Evolutionary conservation across 1,140 invertebrate species (phyloP), one percentile per base, ranked within the genome.

Genomic region (Scaptomyza pallida): DNA sequence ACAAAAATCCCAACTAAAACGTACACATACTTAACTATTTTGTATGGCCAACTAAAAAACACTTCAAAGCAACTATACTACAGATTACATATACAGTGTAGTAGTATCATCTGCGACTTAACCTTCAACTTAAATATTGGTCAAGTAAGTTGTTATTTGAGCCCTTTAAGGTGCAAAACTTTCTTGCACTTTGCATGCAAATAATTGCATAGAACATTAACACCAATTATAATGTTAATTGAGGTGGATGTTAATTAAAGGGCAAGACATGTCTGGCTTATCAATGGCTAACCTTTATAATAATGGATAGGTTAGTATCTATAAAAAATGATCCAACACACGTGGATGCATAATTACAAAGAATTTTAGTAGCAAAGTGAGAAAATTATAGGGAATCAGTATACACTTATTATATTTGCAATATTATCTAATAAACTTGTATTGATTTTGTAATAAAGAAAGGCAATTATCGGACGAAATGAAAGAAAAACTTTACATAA

Each of bases 101-200:
- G 23, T 26, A 26, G 23, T 26, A 26, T 26, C 23, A 26, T 26
- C 23, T 35, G 62, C 21, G 60, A 60, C 45, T 56, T 54, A 30
- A 30, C 73, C 70, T 75, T 75, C 44, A 73, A 70, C 48, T 67
- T 44, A 76, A 76, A 76, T 73, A 73, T 73, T 85, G 72, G 35
- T 12, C 41, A 51, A 60, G 41, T 50, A 43, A 37, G 48, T 60
- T n/a, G n/a, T n/a, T 3, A 37, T 37, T 37, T n/a, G 2, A 35
- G 33, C 12, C 3, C 12, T 2, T 10, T 35, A 8, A 6, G 26
- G 5, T 30, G 26, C 26, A 30, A 6, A 30, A 30, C 5, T 35
- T 35, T 35, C 9, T 30, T 37, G 33, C 12, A 37, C 33, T 37
- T 37, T 37, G 33, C 5, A 37, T n/a, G 33, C 33, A 1, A 37